A percentile compares a stretch with the other conserved stretches of the same genome.
Conservation (phyloP, 2,797 vertebrate species). For the Limosa lapponica region DNA sequence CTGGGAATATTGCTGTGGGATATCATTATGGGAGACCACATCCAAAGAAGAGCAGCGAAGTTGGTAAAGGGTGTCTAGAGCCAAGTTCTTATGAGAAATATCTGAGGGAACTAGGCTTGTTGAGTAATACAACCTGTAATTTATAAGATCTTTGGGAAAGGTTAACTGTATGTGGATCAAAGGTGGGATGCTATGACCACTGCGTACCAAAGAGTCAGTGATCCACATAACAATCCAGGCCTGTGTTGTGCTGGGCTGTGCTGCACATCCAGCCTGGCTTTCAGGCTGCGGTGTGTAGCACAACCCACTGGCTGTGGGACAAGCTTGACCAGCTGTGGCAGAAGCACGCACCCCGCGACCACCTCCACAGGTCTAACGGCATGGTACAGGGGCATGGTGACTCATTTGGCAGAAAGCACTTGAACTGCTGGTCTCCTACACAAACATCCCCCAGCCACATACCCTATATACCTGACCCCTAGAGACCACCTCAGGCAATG, state of each 20-base stretch:
- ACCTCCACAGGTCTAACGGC: neutral
- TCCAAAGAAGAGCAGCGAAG: neutral
- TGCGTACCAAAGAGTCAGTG: neutral
- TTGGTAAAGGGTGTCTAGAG: neutral
- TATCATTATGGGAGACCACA: rapidly evolving
- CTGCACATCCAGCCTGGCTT: neutral
- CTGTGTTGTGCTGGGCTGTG: neutral
- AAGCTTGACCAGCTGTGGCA: neutral
- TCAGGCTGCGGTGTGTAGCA: neutral
- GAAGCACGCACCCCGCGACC: neutral
- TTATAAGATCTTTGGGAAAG: neutral
- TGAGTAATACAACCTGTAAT: neutral
- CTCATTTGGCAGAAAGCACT: neutral
- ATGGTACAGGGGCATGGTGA: neutral
- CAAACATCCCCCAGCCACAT: neutral
- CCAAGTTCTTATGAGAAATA: neutral
- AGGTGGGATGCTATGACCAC: neutral
- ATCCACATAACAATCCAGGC: neutral
- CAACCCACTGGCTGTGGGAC: rapidly evolving
- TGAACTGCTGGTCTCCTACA: neutral
- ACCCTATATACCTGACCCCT: neutral
- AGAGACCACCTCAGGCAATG: neutral
- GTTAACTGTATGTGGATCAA: neutral
- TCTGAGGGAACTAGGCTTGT: neutral
- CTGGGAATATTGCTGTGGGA: neutral